Evolutionary conservation across 2,888 invertebrate genomes (phyloP).

Genomic region (Nipponacmea schrenckii): DNA sequence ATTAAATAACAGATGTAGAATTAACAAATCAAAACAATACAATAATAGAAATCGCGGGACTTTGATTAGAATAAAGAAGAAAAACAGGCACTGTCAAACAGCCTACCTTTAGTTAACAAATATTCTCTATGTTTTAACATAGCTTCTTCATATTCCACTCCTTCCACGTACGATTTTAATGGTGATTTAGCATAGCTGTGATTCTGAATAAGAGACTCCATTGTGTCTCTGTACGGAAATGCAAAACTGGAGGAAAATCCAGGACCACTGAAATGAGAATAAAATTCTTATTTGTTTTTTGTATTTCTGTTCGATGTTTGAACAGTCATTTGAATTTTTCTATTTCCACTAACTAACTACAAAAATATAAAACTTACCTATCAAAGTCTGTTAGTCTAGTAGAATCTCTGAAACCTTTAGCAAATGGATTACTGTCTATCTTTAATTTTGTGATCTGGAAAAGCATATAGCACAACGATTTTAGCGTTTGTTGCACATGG

Average conservation of each 20-base stretch:
- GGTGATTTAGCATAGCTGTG: constrained; percentile 81
- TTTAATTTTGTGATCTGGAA: constrained; percentile 94
- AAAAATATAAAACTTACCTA: constrained; percentile 44
- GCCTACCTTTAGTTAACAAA: constrained; percentile 46
- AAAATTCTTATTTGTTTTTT: too few species aligned
- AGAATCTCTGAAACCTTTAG: constrained; percentile 97
- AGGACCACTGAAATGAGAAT: not conserved
- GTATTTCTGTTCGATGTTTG: too few species aligned
- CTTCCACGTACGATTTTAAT: constrained; percentile 77
- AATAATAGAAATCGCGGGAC: too few species aligned
- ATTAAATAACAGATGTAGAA: too few species aligned
- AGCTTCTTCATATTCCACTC: constrained; percentile 76
- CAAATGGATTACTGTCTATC: constrained; percentile 99
- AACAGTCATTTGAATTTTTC: too few species aligned
- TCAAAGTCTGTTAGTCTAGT: constrained; percentile 78
- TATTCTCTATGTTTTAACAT: constrained; percentile 58
- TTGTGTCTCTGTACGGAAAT: constrained; percentile 77
- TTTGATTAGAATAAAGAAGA: too few species aligned
- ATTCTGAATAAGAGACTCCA: constrained; percentile 83
- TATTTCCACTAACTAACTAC: too few species aligned
- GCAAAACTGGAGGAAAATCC: not conserved
- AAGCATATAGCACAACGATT: not conserved
- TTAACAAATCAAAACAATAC: too few species aligned
- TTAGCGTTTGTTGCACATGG: too few species aligned
- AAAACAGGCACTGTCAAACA: too few species aligned